Evolutionary conservation across 2,113 vertebrate genomes (phyloP), one percentile per base, ranked within the genome.

Genomic region (Erpornis zantholeuca): DNA sequence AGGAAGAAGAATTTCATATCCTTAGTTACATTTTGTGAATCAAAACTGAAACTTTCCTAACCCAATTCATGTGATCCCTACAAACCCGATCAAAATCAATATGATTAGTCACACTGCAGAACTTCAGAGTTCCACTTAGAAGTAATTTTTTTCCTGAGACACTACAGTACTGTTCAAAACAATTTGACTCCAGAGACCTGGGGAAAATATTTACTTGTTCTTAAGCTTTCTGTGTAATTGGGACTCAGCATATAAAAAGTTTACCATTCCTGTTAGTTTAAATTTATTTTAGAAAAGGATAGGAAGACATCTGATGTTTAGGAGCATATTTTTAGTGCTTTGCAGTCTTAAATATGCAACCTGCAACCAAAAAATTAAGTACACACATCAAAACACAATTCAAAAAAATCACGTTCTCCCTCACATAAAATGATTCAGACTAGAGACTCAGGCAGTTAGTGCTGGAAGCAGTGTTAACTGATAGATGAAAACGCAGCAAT

Each of bases 41-140:
- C 76, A 81, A 92, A 94, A 95, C n/a, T 54, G 69, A 88, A 90
- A 90, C 56, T 49, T 83, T 76, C 82, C 72, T 90, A 84, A 75
- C 61, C 44, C 86, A 71, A 31, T 77, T 94, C 72, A 29, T 15
- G 56, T 3, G 38, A 85, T 70, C 64, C 23, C 64, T 83, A 90
- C 5, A 1, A 91, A 94, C 88, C 42, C 66, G 82, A 92, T 96
- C 94, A 87, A 89, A 88, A 92, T 7, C 73, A 78, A 94, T 83
- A 75, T 82, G 73, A 95, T 96, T 94, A 97, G 91, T 94, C 93
- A 94, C 94, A 92, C 85, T 94, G 93, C 91, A 96, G 91, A 95
- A 96, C 87, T 91, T 92, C 81, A 81, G 79, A 96, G 72, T 68
- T 86, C 29, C 69, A 88, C 82, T 88, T 71, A 2, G 1, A 90